phyloP scores from a whole-genome alignment of 2,888 invertebrate species.

The Hypercompe scribonia region DNA sequence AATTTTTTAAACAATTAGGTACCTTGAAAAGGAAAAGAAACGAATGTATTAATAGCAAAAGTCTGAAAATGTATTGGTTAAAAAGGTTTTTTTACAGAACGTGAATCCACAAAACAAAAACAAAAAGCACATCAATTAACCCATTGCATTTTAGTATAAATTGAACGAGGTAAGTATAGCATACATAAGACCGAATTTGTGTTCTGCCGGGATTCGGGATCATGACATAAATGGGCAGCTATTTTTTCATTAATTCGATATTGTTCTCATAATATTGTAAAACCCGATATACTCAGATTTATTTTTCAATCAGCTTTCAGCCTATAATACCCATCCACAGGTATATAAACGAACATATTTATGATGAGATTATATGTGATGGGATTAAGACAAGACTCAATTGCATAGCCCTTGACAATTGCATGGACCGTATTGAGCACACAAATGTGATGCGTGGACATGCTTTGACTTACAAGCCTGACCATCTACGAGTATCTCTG shows the following conservation, averaged over 20 bases:
- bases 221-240: background rate
- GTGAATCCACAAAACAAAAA: background rate
- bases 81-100: background rate
- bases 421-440: background rate
- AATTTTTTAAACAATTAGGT: too few species aligned
- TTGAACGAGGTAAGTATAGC: background rate
- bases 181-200: too few species aligned
- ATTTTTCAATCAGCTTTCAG: background rate
- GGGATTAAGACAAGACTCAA: background rate
- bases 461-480: too few species aligned
- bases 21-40: too few species aligned
- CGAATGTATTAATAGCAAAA: background rate
- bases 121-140: background rate
- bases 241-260: background rate
- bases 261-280: background rate
- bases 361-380: background rate
- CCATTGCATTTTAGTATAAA: background rate
- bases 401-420: background rate
- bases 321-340: background rate
- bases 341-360: background rate
- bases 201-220: background rate
- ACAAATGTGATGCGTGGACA: too few species aligned
- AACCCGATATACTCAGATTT: background rate
- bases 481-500: too few species aligned
- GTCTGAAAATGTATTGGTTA: background rate